Evolutionary conservation across 2,888 invertebrate genomes (phyloP).

Genomic region (Salpingus planirostris): DNA sequence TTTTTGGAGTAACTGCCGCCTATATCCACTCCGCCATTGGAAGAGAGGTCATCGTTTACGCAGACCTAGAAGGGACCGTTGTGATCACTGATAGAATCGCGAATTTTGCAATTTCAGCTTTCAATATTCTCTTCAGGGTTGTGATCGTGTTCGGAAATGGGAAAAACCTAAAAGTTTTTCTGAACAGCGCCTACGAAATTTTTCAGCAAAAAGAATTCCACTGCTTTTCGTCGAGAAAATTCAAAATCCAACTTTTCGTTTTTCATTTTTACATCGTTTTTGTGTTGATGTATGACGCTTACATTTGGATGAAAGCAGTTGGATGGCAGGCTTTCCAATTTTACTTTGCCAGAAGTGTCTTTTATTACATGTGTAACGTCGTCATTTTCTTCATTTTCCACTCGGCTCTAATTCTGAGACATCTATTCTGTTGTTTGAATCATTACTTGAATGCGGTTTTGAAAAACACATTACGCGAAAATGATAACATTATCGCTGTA

Average conservation of each 20-base stretch:
- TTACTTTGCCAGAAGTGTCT: constrained; percentile 5
- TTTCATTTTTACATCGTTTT: constrained; percentile 6
- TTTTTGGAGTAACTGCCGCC: background rate
- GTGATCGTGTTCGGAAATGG: background rate
- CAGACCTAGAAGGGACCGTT: background rate
- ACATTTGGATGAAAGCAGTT: constrained; percentile 2
- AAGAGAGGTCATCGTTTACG: background rate
- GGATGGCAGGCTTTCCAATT: constrained; percentile 3
- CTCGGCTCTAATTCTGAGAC: constrained; percentile 1
- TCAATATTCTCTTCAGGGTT: background rate
- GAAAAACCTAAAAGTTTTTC: background rate
- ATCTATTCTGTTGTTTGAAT: background rate
- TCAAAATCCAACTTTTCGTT: background rate
- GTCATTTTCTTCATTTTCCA: constrained; percentile 1
- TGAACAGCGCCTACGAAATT: background rate
- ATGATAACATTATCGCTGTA: too few relatives aligned
- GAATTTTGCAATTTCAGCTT: background rate
- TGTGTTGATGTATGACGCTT: constrained; percentile 4
- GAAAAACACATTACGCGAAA: background rate
- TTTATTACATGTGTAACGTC: constrained; percentile 6
- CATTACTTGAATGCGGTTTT: background rate
- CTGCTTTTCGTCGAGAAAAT: background rate
- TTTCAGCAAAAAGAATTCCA: background rate
- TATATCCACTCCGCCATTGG: background rate
- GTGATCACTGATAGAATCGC: background rate